phyloP scores from a whole-genome alignment of 2,113 vertebrate genomes.

The Myrmecobius fasciatus region DNA sequence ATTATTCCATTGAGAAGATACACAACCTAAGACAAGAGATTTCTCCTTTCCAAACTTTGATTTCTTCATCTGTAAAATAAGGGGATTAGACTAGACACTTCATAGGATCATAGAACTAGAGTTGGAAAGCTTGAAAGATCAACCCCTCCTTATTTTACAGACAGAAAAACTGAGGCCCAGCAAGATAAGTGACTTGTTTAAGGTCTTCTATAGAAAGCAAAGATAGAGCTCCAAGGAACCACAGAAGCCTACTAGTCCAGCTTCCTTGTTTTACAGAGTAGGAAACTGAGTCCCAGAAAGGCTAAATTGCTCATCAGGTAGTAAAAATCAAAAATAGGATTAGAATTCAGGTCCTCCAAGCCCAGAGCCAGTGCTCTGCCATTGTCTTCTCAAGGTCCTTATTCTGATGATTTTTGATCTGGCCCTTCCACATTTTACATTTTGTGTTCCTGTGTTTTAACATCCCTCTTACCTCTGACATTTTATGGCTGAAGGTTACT shows the following conservation, averaged over 20 bases:
- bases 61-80: neutral
- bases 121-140: neutral
- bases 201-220: neutral
- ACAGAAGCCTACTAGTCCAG: neutral
- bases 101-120: neutral
- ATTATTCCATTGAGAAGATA: neutral
- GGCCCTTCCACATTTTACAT: neutral
- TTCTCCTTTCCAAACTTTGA: neutral
- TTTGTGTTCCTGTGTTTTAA: neutral
- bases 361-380: neutral
- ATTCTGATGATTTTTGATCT: neutral
- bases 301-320: neutral
- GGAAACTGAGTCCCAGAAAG: neutral
- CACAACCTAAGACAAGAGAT: neutral
- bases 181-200: neutral
- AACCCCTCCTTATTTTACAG: neutral
- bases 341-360: neutral
- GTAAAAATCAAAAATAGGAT: neutral
- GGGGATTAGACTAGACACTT: neutral
- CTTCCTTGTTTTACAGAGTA: neutral
- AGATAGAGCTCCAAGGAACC: neutral
- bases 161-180: neutral
- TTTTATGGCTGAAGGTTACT: neutral
- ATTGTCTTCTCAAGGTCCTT: neutral
- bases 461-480: neutral